These are phyloP conservation scores for Pristionchus exspectatus DNA, from an alignment of 2,888 invertebrate species.

Conservation along the genomic window DNA sequence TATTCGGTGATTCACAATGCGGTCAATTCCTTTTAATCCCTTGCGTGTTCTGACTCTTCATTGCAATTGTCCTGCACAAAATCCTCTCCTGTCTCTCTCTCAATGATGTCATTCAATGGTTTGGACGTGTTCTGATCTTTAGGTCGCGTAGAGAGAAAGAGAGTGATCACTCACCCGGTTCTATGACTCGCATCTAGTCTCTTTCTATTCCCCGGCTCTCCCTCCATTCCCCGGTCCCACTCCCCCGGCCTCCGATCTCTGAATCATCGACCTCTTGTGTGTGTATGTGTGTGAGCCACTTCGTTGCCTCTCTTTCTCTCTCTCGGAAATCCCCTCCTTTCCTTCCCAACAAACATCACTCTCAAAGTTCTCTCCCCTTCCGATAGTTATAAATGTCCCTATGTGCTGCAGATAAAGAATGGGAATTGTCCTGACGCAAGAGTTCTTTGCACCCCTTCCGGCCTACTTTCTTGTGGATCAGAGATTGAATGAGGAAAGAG, in stretches of 20 bases:
- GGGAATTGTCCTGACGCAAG: background rate
- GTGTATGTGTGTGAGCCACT: constrained; percentile 2
- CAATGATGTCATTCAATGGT: constrained; percentile 7
- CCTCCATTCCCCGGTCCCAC: background rate
- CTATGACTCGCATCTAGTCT: background rate
- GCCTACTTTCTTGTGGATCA: background rate
- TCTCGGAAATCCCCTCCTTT: constrained; percentile 22
- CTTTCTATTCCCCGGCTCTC: background rate
- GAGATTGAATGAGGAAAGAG: background rate
- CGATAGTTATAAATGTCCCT: background rate
- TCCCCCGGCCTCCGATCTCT: constrained; percentile 44
- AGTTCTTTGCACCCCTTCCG: background rate
- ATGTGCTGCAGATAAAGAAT: background rate
- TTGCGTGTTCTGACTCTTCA: background rate
- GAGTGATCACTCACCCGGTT: background rate
- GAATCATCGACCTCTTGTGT: constrained; percentile 25
- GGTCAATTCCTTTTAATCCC: background rate
- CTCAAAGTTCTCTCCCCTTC: background rate
- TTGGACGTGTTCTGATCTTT: constrained; percentile 12
- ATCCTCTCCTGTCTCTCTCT: background rate
- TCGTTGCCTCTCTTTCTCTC: constrained; percentile 4
- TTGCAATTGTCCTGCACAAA: background rate
- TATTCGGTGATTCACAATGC: background rate
- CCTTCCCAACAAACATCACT: constrained; percentile 25
- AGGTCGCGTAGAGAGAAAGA: background rate